These are phyloP conservation scores for Hydroisotoma schaefferi DNA, from an alignment of 2,888 invertebrate species.

Conservation along the genomic window DNA sequence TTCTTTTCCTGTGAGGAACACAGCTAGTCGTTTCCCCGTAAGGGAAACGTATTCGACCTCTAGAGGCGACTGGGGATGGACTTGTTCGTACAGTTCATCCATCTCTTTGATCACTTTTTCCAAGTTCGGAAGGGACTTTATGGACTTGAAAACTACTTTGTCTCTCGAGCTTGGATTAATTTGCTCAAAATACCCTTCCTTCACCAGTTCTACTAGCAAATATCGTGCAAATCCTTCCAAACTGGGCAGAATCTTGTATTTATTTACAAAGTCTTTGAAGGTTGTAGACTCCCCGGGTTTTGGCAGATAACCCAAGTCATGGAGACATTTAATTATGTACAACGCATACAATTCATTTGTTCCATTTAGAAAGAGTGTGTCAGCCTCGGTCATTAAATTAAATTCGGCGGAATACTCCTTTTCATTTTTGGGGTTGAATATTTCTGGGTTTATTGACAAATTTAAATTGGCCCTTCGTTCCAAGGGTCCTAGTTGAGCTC, in stretches of 20 bases:
- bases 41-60: conserved; percentile 3
- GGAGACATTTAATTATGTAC: conserved; percentile 15
- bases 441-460: background rate
- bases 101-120: conserved; percentile 1
- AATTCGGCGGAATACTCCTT: no score
- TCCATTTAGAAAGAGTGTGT: background rate
- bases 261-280: conserved; percentile 2
- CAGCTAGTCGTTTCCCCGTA: conserved; percentile 12
- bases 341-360: conserved; percentile 11
- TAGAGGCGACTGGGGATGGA: background rate
- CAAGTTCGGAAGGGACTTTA: background rate
- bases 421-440: background rate
- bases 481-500: conserved; percentile 15
- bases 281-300: background rate
- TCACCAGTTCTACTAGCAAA: conserved; percentile 15
- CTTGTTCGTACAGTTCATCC: background rate
- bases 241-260: conserved; percentile 7
- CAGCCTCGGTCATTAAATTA: background rate
- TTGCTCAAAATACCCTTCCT: conserved; percentile 10
- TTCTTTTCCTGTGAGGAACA: no score
- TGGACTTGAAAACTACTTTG: background rate
- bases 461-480: background rate
- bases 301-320: conserved; percentile 18
- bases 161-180: background rate
- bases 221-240: conserved; percentile 18